A percentile compares a stretch with the other conserved stretches of the same genome.
Evolutionary conservation across 2,113 vertebrate species (phyloP).

Genomic region (Helogale parvula): DNA sequence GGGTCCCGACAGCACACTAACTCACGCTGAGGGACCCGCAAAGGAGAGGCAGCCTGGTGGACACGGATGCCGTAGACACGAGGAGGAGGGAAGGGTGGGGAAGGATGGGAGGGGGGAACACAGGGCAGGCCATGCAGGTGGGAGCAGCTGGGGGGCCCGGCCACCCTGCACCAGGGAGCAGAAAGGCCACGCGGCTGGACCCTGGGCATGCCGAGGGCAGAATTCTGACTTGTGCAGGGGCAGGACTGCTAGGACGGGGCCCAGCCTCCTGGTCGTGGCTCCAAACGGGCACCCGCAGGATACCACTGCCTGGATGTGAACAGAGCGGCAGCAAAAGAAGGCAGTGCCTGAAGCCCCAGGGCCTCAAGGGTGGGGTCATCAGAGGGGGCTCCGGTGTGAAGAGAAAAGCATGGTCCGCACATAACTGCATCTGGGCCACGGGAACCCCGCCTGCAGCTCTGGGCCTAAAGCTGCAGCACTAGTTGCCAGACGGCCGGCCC

Average conservation of each 20-base stretch:
- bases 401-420: fast-evolving
- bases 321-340: no score
- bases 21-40: fast-evolving
- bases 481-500: neutral
- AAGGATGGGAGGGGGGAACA: neutral
- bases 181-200: neutral
- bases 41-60: neutral
- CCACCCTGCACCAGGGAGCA: neutral
- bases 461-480: neutral
- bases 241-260: neutral
- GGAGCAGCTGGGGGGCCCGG: neutral
- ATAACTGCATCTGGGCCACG: fast-evolving
- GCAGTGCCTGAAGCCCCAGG: neutral
- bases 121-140: neutral
- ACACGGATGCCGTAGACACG: fast-evolving
- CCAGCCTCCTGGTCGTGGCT: no score
- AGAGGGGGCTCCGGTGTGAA: fast-evolving
- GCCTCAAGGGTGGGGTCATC: neutral
- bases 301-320: neutral
- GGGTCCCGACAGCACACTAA: fast-evolving
- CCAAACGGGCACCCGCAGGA: neutral
- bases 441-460: neutral
- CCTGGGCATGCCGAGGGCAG: neutral
- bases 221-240: neutral
- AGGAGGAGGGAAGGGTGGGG: neutral